phyloP scores from a whole-genome alignment of 2,888 invertebrate genomes.

The Eristalis pertinax region DNA sequence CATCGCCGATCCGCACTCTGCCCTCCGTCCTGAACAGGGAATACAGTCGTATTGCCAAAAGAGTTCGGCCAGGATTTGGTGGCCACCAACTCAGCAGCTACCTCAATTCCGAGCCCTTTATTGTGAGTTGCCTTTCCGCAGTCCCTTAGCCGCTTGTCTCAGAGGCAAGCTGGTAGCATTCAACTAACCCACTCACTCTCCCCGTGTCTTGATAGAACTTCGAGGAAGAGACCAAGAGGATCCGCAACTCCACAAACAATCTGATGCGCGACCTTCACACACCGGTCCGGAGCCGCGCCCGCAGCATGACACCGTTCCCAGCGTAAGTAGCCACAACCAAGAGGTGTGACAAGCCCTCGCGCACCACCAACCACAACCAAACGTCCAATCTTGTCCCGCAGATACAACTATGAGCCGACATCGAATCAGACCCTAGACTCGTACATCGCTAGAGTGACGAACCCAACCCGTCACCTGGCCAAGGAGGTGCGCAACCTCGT shows the following conservation, averaged over 20 bases:
- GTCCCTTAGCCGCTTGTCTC: background rate
- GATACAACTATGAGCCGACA: slow-evolving; percentile 81
- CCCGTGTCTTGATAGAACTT: slow-evolving; percentile 85
- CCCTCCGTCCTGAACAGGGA: slow-evolving; percentile 87
- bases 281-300: slow-evolving; percentile 88
- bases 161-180: background rate
- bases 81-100: slow-evolving; percentile 88
- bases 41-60: slow-evolving; percentile 87
- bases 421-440: slow-evolving; percentile 83
- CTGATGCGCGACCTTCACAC: slow-evolving; percentile 89
- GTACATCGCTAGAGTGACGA: slow-evolving; percentile 87
- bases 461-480: slow-evolving; percentile 85
- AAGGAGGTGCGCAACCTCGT: slow-evolving; percentile 85
- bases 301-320: slow-evolving; percentile 82
- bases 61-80: slow-evolving; percentile 84
- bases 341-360: too few relatives aligned
- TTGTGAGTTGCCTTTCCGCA: slow-evolving; percentile 83
- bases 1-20: slow-evolving; percentile 82
- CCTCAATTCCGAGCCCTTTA: slow-evolving; percentile 88
- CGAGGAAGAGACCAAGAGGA: slow-evolving; percentile 91
- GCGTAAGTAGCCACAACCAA: slow-evolving; percentile 75
- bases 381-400: slow-evolving; percentile 40
- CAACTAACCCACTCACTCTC: background rate
- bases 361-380: background rate
- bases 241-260: slow-evolving; percentile 89